These are phyloP conservation scores for Nasonia oneida DNA, from an alignment of 2,888 invertebrate species.

Conservation along the genomic window DNA sequence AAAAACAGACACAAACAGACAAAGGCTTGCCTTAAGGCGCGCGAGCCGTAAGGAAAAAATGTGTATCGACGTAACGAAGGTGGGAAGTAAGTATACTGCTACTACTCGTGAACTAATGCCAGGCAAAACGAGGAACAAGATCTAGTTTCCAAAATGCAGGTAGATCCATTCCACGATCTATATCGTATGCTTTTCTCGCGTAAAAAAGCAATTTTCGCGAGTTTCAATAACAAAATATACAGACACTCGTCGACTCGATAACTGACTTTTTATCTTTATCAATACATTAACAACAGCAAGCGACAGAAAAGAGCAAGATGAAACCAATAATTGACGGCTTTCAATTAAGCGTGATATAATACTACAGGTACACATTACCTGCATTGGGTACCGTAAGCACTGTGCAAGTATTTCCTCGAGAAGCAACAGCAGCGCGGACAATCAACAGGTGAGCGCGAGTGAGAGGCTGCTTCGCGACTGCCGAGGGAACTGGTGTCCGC, in stretches of 20 bases:
- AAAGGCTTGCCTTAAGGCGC: neutral
- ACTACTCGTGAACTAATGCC: no score
- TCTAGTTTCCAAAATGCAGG: no score
- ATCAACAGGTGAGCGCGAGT: slow-evolving; percentile 45
- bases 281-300: neutral
- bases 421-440: slow-evolving; percentile 41
- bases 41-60: neutral
- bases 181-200: no score
- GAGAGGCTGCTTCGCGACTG: slow-evolving; percentile 37
- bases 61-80: neutral
- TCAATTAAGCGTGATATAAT: no score
- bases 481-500: neutral
- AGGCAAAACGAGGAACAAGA: no score
- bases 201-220: no score
- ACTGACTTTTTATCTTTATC: neutral
- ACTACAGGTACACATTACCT: slow-evolving; percentile 34
- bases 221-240: no score
- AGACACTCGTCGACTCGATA: neutral
- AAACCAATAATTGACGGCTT: no score
- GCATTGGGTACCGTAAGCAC: slow-evolving; percentile 7
- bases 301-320: no score
- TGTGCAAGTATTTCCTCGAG: neutral
- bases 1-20: neutral
- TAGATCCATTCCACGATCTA: no score
- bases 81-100: neutral